These are phyloP conservation scores for Rhyacophila evoluta DNA, from an alignment of 2,888 invertebrate species.

Conservation along the genomic window DNA sequence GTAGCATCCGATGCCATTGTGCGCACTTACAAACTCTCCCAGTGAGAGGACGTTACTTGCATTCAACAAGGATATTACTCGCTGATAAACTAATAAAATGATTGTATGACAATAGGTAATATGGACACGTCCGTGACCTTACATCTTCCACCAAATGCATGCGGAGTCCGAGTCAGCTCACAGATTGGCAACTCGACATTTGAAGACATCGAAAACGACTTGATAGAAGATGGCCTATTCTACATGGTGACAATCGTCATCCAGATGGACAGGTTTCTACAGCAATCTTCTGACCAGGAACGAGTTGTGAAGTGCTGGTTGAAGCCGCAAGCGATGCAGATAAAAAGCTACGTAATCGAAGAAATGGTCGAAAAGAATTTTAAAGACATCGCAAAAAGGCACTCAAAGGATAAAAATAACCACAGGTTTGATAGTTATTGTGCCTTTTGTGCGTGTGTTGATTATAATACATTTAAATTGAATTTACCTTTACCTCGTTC, in stretches of 20 bases:
- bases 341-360: constrained; percentile 70
- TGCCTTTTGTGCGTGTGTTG: too few species aligned
- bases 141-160: constrained; percentile 73
- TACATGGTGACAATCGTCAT: constrained; percentile 77
- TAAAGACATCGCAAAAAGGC: constrained; percentile 58
- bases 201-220: constrained; percentile 57
- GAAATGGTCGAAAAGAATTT: constrained; percentile 69
- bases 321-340: constrained; percentile 68
- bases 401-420: constrained; percentile 31
- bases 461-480: too few species aligned
- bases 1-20: too few species aligned
- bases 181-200: constrained; percentile 62
- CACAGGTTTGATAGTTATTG: constrained; percentile 49
- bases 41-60: too few species aligned
- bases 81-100: not conserved
- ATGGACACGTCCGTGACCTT: constrained; percentile 65
- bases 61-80: too few species aligned
- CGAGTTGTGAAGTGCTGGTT: constrained; percentile 73
- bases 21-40: too few species aligned
- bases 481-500: too few species aligned
- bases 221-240: constrained; percentile 66
- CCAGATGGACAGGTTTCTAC: constrained; percentile 80
- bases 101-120: constrained; percentile 60
- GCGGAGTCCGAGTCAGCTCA: constrained; percentile 75
- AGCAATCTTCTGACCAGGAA: constrained; percentile 80